A percentile compares a stretch with the other conserved stretches of the same genome.
These are phyloP conservation scores for Sebastes nivosus DNA, from an alignment of 2,797 vertebrate species.

Conservation along the genomic window DNA sequence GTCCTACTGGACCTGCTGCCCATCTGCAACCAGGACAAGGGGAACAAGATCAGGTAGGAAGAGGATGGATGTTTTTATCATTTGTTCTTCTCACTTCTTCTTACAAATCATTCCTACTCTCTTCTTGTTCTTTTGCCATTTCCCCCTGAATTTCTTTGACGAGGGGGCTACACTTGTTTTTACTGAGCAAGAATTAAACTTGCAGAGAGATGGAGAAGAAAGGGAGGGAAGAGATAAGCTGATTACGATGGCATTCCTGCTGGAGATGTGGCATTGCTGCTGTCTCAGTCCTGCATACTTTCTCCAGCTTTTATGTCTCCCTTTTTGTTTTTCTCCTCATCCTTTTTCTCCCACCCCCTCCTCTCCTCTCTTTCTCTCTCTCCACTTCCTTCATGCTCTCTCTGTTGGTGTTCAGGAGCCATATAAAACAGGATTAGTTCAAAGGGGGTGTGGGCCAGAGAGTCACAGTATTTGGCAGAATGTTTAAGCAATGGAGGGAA, in stretches of 20 bases:
- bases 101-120: neutral
- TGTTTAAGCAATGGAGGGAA: neutral
- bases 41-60: constrained; percentile 94
- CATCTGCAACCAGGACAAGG: constrained; percentile 97
- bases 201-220: constrained; percentile 19
- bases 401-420: constrained; percentile 61
- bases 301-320: constrained; percentile 31
- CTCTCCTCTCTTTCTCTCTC: neutral
- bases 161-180: neutral
- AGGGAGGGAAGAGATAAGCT: constrained; percentile 69
- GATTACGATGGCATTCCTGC: constrained; percentile 76
- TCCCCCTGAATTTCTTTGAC: neutral
- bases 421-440: constrained; percentile 78
- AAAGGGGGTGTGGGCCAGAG: constrained; percentile 24
- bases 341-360: constrained; percentile 1
- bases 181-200: constrained; percentile 9
- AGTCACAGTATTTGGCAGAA: constrained; percentile 32
- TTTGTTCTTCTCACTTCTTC: neutral
- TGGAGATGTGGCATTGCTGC: constrained; percentile 53
- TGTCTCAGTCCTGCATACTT: constrained; percentile 45
- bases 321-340: neutral
- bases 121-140: neutral
- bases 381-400: constrained; percentile 39
- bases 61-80: neutral
- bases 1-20: constrained; percentile 95